These are phyloP conservation scores for Spodoptera frugiperda DNA, from an alignment of 1,140 invertebrate species.

Conservation along the genomic window DNA sequence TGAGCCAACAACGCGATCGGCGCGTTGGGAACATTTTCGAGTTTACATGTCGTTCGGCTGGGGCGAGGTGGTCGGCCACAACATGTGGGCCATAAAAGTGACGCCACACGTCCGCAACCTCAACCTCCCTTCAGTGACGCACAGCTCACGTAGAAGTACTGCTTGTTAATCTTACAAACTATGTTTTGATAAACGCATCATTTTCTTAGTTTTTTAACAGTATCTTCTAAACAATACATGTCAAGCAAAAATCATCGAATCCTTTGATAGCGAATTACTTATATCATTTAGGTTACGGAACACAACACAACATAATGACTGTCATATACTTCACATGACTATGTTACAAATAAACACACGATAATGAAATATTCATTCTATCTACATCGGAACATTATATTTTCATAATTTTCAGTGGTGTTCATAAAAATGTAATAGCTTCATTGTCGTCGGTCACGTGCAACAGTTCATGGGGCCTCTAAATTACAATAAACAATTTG, in stretches of 20 bases:
- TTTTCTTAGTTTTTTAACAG: neutral
- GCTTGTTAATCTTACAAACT: conserved; percentile 10
- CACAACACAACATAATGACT: neutral
- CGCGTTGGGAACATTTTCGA: conserved; percentile 66
- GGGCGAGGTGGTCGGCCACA: conserved; percentile 55
- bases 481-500: conserved; percentile 85
- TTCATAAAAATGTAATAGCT: conserved; percentile 81
- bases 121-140: conserved; percentile 20
- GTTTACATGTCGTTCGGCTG: conserved; percentile 64
- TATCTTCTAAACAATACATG: no score
- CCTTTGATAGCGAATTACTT: no score
- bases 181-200: neutral
- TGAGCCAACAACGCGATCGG: conserved; percentile 66
- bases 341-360: neutral
- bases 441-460: conserved; percentile 80
- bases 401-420: conserved; percentile 61
- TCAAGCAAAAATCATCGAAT: no score
- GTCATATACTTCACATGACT: neutral
- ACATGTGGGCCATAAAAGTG: conserved; percentile 63
- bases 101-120: conserved; percentile 61
- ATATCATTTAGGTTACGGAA: no score
- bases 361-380: conserved; percentile 44
- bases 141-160: conserved; percentile 2
- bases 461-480: conserved; percentile 71
- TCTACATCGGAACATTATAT: conserved; percentile 39